Evolutionary conservation across 2,113 vertebrate genomes (phyloP).

Genomic region (Physeter macrocephalus): DNA sequence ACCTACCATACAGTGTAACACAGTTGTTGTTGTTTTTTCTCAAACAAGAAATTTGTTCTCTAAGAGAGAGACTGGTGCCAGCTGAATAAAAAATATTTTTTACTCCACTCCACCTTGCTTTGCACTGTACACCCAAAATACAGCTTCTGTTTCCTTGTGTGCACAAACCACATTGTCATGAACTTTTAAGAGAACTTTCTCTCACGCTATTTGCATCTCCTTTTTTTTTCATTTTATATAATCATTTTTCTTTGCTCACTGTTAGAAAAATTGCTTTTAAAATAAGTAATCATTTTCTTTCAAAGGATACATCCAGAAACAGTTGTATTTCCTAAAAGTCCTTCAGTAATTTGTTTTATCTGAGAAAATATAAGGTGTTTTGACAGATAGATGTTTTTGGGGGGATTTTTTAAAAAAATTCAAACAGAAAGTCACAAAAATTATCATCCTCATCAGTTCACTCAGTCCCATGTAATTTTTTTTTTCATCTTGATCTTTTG

Average conservation of each 20-base stretch:
- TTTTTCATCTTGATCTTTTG: too few species aligned
- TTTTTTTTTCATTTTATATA: not conserved
- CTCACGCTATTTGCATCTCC: not conserved
- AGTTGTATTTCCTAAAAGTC: not conserved
- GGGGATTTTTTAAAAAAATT: too few species aligned
- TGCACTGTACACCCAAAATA: rapidly evolving
- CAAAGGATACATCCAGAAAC: not conserved
- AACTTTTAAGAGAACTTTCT: not conserved
- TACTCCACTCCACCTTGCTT: not conserved
- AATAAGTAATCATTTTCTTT: not conserved
- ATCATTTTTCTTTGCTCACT: not conserved
- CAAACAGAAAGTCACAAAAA: too few species aligned
- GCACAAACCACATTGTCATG: rapidly evolving
- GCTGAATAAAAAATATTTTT: not conserved
- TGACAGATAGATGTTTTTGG: not conserved
- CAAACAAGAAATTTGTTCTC: not conserved
- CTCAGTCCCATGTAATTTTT: too few species aligned
- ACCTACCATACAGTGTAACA: not conserved
- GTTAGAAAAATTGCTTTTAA: not conserved
- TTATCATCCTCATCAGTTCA: too few species aligned
- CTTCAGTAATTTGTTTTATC: not conserved
- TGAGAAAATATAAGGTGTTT: not conserved
- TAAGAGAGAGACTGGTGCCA: not conserved
- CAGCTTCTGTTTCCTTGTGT: not conserved
- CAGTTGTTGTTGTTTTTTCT: not conserved